These are phyloP conservation scores for Temnothorax unifasciatus DNA, from an alignment of 2,888 invertebrate genomes.

Conservation along the genomic window DNA sequence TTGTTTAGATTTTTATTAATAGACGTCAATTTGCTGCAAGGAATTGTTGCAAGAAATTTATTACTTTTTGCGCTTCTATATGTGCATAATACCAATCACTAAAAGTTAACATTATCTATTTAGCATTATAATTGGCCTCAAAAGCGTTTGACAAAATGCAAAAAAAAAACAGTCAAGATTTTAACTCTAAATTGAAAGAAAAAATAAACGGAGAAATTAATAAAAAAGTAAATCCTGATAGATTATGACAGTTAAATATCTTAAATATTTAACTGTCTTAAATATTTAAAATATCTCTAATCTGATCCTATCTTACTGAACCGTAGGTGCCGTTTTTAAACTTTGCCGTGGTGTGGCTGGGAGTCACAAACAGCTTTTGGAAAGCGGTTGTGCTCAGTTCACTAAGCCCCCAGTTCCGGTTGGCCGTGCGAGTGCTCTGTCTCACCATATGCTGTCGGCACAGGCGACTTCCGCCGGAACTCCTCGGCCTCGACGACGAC, in stretches of 20 bases:
- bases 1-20: neutral
- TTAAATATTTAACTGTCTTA: neutral
- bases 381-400: constrained; percentile 96
- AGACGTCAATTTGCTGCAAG: neutral
- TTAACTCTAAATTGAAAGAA: neutral
- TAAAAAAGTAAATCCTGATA: neutral
- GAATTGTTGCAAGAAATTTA: neutral
- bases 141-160: neutral
- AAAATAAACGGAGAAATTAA: neutral
- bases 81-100: neutral
- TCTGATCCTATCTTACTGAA: neutral
- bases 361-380: constrained; percentile 97
- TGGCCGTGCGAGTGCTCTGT: constrained; percentile 95
- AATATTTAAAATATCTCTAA: neutral
- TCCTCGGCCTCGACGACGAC: constrained; percentile 95
- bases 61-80: neutral
- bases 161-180: neutral
- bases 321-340: constrained; percentile 93
- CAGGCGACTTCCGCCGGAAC: constrained; percentile 94
- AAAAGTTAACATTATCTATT: neutral
- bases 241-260: neutral
- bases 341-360: constrained; percentile 98
- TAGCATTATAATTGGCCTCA: neutral
- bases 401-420: constrained; percentile 96
- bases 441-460: constrained; percentile 95